Conservation (phyloP, 2,113 vertebrate species). For the Kryptolebias marmoratus region DNA sequence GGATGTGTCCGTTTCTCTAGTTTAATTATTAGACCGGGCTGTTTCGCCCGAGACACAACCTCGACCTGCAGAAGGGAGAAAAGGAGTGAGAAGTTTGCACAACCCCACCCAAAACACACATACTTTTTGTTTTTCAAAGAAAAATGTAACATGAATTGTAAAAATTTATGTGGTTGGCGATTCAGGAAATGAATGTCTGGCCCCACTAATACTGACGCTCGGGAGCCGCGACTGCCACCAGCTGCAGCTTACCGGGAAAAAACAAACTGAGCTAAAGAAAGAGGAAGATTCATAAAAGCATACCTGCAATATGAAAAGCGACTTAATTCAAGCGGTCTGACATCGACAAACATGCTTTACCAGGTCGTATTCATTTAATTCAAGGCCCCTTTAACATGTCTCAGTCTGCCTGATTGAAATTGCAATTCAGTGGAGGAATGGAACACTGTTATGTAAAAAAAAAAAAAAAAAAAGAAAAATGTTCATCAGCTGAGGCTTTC, state of each 20-base stretch:
- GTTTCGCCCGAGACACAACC: too few species aligned
- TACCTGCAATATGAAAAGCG: constrained; percentile 2
- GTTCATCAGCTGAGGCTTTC: constrained; percentile 15
- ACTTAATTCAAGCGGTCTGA: constrained; percentile 2
- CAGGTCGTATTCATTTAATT: neutral
- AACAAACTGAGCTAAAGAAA: constrained; percentile 7
- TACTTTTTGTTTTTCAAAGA: too few species aligned
- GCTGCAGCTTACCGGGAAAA: constrained; percentile 28
- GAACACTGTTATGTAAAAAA: neutral
- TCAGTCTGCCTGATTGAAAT: constrained; percentile 5
- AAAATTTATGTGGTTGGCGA: too few species aligned
- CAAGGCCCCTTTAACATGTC: neutral
- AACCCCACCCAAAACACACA: too few species aligned
- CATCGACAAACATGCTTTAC: neutral
- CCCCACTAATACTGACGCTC: too few species aligned
- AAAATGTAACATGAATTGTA: too few species aligned
- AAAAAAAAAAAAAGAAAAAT: constrained; percentile 6
- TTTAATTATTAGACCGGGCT: too few species aligned
- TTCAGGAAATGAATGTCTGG: too few species aligned
- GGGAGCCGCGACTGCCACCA: too few species aligned
- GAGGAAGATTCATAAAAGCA: constrained; percentile 8
- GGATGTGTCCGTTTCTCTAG: too few species aligned
- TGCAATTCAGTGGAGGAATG: neutral
- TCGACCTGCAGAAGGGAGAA: too few species aligned
- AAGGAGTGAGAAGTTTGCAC: too few species aligned